phyloP scores from a whole-genome alignment of 2,113 vertebrate species.

The Alligator mississippiensis region DNA sequence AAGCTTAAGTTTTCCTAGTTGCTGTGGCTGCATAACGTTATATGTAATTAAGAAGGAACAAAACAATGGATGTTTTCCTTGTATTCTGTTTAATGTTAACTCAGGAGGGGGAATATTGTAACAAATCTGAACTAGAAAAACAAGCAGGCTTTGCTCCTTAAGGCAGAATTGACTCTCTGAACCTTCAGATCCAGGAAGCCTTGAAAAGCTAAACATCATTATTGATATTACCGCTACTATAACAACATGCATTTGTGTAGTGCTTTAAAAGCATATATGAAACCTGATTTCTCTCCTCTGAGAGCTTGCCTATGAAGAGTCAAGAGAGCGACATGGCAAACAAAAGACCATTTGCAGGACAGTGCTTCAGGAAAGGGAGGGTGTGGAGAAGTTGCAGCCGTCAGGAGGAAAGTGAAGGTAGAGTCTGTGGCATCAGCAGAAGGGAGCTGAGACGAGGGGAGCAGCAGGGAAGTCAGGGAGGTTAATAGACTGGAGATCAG shows the following conservation, averaged over 20 bases:
- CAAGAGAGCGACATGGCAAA: not conserved
- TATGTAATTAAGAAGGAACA: conserved; percentile 64
- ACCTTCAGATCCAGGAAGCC: not conserved
- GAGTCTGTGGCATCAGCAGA: not conserved
- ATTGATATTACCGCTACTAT: conserved; percentile 18
- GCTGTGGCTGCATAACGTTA: conserved; percentile 63
- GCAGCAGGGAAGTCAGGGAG: not conserved
- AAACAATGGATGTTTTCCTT: conserved; percentile 10
- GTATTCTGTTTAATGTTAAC: conserved; percentile 24
- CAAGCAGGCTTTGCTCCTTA: conserved; percentile 54
- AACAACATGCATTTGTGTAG: not conserved
- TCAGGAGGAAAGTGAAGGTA: not conserved
- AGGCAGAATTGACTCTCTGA: conserved; percentile 30
- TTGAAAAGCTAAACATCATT: conserved; percentile 37
- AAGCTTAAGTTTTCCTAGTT: conserved; percentile 36
- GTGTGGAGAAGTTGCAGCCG: not conserved
- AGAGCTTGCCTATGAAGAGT: not conserved
- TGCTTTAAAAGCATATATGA: not conserved
- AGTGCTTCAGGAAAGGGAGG: not conserved
- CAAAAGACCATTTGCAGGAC: not conserved
- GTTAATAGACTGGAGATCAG: not conserved
- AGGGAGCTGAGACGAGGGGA: not conserved
- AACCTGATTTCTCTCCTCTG: conserved; percentile 1
- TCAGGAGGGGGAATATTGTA: not conserved
- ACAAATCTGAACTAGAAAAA: conserved; percentile 41